A percentile compares a stretch with the other conserved stretches of the same genome.
Conservation (phyloP, 2,797 vertebrate species). For the Alcedo quadribrachys region DNA sequence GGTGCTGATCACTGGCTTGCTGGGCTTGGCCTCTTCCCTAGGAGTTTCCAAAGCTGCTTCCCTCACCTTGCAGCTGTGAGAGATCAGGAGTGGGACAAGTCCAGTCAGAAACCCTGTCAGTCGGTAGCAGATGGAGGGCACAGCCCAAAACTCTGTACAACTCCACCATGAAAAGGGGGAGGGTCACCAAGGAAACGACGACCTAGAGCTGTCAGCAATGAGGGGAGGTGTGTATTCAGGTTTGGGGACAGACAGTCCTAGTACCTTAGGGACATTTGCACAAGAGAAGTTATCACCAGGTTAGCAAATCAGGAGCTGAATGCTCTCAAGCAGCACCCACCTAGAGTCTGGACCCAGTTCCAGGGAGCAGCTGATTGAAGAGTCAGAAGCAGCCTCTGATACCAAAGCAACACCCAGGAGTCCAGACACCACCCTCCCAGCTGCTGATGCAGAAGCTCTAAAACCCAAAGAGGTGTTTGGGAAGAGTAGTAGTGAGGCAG, state of each 20-base stretch:
- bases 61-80: fast-evolving
- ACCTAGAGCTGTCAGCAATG: not conserved
- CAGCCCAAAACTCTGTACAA: not conserved
- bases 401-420: not conserved
- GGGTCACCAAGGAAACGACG: not conserved
- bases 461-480: not conserved
- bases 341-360: not conserved
- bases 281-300: not conserved
- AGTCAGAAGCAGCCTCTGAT: not conserved
- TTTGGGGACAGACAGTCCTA: not conserved
- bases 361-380: not conserved
- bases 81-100: not conserved
- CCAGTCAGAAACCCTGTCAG: not conserved
- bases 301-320: not conserved
- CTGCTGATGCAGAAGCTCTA: not conserved
- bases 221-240: not conserved
- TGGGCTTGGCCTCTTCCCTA: not conserved
- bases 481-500: not conserved
- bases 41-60: not conserved
- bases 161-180: not conserved
- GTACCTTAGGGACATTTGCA: not conserved
- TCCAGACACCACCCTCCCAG: fast-evolving
- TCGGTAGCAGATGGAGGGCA: not conserved
- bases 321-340: fast-evolving
- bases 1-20: not conserved